Conservation (phyloP, 2,113 vertebrate genomes). For the Eleginops maclovinus region DNA sequence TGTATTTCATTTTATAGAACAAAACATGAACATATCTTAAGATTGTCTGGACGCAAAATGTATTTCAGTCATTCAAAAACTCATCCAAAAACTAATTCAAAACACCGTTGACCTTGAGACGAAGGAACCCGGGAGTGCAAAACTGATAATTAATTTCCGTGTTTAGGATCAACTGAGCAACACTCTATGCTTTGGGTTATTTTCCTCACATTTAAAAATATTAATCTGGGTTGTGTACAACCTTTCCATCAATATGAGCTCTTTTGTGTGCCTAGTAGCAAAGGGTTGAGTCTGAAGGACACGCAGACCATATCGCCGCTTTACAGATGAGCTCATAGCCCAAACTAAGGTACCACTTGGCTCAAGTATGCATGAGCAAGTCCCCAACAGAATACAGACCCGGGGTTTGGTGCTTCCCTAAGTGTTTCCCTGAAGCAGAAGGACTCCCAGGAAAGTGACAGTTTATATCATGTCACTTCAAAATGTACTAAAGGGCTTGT, state of each 20-base stretch:
- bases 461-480: not conserved
- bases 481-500: too few relatives aligned
- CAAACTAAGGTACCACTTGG: not conserved
- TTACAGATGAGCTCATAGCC: constrained; percentile 43
- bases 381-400: not conserved
- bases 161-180: too few relatives aligned
- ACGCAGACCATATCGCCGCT: not conserved
- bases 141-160: too few relatives aligned
- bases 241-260: not conserved
- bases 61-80: too few relatives aligned
- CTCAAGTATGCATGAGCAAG: not conserved
- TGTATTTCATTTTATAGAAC: too few relatives aligned
- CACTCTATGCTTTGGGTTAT: not conserved
- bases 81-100: too few relatives aligned
- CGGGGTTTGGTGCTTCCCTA: not conserved
- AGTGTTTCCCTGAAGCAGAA: not conserved
- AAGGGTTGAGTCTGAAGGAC: constrained; percentile 15
- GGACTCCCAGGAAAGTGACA: not conserved
- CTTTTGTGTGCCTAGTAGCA: not conserved
- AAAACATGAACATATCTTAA: too few relatives aligned
- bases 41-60: too few relatives aligned
- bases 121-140: too few relatives aligned
- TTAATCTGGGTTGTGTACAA: not conserved
- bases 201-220: not conserved
- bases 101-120: too few relatives aligned